Base-by-base conservation (phyloP, 2,797 vertebrate species). In the Salarias fasciatus region DNA sequence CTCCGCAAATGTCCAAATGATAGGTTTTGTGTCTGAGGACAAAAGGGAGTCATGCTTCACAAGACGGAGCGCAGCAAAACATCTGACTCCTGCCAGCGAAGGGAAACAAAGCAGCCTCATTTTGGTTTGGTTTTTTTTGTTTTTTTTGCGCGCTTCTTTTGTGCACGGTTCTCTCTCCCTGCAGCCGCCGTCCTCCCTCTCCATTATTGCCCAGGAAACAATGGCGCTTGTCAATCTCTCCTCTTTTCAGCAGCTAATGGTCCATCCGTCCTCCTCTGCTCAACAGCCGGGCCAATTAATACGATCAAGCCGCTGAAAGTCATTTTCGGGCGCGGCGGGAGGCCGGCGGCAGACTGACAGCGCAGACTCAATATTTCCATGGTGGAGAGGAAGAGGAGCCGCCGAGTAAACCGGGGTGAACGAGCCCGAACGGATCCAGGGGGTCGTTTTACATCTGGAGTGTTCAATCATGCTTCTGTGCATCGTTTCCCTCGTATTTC, bases 201-300 rank as follows among this genome's bases (percentile, higher is more conserved):
- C 75, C 63, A 76, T 87, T 88, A 82, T 85, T 84, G n/a, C 82
- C 50, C 4, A 51, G 72, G 79, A 82, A 88, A 80, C 77, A 78
- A 72, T 61, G 8, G 8, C 15, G 42, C 74, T 83, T 86, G 89
- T 88, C 90, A 89, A 63, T 92, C 86, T 88, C 80, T 77, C 82
- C 62, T 77, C 53, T 85, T n/a, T 88, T 90, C 84, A 87, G 72
- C 74, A 85, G 83, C 69, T 89, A 91, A 91, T 89, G 79, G 80
- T 77, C 77, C 72, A 78, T 80, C 79, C 79, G 68, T 88, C 79
- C 76, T 71, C 52, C 64, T 81, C 73, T 68, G 53, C 78, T 73
- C 72, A 71, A 83, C 79, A 86, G 77, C 75, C 69, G 70, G 80
- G 72, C 61, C 88, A 91, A 88, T 92, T 92, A 89, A 88, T 88